These are phyloP conservation scores for Reinhardtius hippoglossoides DNA, from an alignment of 2,113 vertebrate genomes.

Conservation along the genomic window DNA sequence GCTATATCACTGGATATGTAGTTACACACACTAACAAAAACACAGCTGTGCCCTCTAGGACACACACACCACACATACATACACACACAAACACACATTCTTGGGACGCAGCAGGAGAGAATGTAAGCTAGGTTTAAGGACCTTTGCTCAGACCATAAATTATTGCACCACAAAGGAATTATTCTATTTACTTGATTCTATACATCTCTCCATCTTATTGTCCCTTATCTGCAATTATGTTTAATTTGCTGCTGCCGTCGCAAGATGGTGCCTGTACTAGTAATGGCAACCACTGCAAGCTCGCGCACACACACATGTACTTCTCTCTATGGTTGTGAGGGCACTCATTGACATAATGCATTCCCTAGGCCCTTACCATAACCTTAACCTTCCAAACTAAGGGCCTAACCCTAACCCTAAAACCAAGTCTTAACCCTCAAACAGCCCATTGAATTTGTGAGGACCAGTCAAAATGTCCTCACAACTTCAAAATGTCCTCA, in stretches of 20 bases:
- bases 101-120: slow-evolving; percentile 25
- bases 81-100: slow-evolving; percentile 26
- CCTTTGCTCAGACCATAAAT: slow-evolving; percentile 49
- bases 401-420: no score
- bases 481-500: no score
- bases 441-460: no score
- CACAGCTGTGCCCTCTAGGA: slow-evolving; percentile 52
- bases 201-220: slow-evolving; percentile 60
- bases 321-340: no score
- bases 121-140: slow-evolving; percentile 34
- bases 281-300: slow-evolving; percentile 41
- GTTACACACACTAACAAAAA: slow-evolving; percentile 43
- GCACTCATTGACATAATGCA: no score
- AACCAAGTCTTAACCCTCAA: no score
- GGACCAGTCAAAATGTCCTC: no score
- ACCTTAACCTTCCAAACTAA: no score
- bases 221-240: slow-evolving; percentile 73
- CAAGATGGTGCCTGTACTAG: slow-evolving; percentile 41
- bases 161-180: slow-evolving; percentile 59
- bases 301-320: slow-evolving; percentile 34
- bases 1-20: slow-evolving; percentile 44
- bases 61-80: slow-evolving; percentile 27
- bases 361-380: no score
- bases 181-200: slow-evolving; percentile 70
- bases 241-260: slow-evolving; percentile 68